Conservation (phyloP, 2,797 vertebrate species). For the Glossophaga mutica region DNA sequence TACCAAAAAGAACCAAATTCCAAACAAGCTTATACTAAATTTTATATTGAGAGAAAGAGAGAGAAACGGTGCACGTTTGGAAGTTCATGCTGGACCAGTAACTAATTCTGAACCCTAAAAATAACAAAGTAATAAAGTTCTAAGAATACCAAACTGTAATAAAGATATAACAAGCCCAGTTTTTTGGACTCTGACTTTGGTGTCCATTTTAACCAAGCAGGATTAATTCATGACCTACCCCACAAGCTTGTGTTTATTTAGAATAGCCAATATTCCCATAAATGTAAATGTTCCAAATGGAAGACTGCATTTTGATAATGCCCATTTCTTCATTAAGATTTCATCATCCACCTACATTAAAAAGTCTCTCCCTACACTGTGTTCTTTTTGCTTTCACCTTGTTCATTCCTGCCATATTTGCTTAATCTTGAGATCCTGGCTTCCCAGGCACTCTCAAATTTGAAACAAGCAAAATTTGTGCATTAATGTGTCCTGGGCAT, state of each 20-base stretch:
- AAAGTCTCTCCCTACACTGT: conserved; percentile 83
- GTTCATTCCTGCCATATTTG: conserved; percentile 91
- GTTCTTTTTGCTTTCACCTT: conserved; percentile 82
- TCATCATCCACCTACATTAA: conserved; percentile 91
- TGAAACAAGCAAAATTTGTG: conserved; percentile 93
- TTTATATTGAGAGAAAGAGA: not conserved
- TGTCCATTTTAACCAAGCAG: conserved; percentile 62
- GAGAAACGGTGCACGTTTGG: not conserved
- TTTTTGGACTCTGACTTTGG: conserved; percentile 55
- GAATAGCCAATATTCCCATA: conserved; percentile 82
- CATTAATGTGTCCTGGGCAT: conserved; percentile 94
- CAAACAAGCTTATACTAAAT: not conserved
- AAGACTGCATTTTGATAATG: conserved; percentile 93
- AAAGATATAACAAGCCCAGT: conserved; percentile 42
- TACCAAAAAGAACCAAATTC: not conserved
- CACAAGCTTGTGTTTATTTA: conserved; percentile 84
- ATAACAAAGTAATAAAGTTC: conserved; percentile 48
- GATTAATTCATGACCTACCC: conserved; percentile 78
- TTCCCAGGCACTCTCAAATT: conserved; percentile 92
- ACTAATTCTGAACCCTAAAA: conserved; percentile 59
- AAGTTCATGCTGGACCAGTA: conserved; percentile 34
- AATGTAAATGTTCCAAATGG: conserved; percentile 76
- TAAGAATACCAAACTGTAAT: not conserved
- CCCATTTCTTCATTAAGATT: conserved; percentile 98
- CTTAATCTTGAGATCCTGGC: conserved; percentile 91